A percentile compares a stretch with the other conserved stretches of the same genome.
Evolutionary conservation across 37 sponge, comb jelly and placozoan genomes (phyloP).

Genomic region (Geodia barretti): DNA sequence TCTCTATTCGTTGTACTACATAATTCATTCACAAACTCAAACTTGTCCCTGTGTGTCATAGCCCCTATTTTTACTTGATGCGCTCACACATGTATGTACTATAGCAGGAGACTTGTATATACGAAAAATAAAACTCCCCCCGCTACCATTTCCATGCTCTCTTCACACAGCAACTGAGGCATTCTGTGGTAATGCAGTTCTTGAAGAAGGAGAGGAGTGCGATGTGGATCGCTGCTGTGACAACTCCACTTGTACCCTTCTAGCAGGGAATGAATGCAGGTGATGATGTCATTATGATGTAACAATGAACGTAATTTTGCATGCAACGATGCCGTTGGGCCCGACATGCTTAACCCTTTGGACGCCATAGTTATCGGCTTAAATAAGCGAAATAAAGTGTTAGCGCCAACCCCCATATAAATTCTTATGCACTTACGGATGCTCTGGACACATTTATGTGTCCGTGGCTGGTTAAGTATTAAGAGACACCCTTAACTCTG

Average conservation of each 20-base stretch:
- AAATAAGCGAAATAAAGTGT: too few relatives aligned
- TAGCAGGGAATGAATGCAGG: constrained; percentile 51
- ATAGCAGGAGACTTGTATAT: too few relatives aligned
- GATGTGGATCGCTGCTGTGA: constrained; percentile 67
- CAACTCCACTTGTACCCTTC: constrained; percentile 37
- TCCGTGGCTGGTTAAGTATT: too few relatives aligned
- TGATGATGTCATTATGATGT: background rate
- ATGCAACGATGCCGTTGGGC: background rate
- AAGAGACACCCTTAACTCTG: too few relatives aligned
- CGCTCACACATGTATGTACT: too few relatives aligned
- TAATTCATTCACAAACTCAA: background rate
- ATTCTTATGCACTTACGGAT: too few relatives aligned
- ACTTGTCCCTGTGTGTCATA: background rate
- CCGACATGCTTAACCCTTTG: too few relatives aligned
- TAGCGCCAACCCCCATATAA: too few relatives aligned
- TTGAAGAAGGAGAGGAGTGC: constrained; percentile 66
- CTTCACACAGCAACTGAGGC: background rate
- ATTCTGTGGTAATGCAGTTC: constrained; percentile 62
- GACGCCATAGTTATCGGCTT: too few relatives aligned
- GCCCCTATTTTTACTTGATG: background rate
- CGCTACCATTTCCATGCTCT: background rate
- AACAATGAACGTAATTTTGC: background rate
- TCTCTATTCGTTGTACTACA: background rate
- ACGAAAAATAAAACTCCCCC: too few relatives aligned
- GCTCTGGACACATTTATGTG: too few relatives aligned